Conservation (phyloP, 2,113 vertebrate species). For the Muntiacus reevesi region DNA sequence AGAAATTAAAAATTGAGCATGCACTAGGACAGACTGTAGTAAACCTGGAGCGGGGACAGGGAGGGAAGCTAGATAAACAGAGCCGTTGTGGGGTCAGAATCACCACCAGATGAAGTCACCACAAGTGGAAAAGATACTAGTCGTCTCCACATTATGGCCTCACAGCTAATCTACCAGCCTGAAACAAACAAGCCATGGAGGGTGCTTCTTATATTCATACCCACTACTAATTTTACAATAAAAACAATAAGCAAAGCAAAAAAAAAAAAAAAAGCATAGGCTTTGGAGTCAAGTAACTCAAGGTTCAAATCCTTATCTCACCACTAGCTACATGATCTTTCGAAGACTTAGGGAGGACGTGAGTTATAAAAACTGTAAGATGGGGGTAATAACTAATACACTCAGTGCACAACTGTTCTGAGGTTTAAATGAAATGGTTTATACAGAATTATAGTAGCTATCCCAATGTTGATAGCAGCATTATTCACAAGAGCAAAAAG, state of each 20-base stretch:
- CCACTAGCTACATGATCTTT: neutral
- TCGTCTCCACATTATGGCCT: neutral
- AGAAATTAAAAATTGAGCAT: neutral
- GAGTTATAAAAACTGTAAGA: neutral
- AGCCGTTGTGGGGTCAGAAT: neutral
- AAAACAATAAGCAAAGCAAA: neutral
- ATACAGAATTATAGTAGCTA: neutral
- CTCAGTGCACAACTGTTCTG: neutral
- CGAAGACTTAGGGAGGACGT: neutral
- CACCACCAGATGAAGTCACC: neutral
- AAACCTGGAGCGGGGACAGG: neutral
- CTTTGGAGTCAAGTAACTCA: neutral
- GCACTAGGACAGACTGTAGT: neutral
- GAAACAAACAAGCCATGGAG: neutral
- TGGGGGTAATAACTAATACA: neutral
- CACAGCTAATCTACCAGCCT: neutral
- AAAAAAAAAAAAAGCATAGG: neutral
- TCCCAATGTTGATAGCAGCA: neutral
- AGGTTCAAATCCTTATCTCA: neutral
- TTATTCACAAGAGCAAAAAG: neutral
- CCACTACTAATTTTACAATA: neutral
- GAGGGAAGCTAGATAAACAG: neutral
- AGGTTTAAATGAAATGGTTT: neutral
- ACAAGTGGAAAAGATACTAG: neutral
- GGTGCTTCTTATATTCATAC: neutral